Evolutionary conservation across 2,797 vertebrate genomes (phyloP).

Genomic region (Muscicapa striata): DNA sequence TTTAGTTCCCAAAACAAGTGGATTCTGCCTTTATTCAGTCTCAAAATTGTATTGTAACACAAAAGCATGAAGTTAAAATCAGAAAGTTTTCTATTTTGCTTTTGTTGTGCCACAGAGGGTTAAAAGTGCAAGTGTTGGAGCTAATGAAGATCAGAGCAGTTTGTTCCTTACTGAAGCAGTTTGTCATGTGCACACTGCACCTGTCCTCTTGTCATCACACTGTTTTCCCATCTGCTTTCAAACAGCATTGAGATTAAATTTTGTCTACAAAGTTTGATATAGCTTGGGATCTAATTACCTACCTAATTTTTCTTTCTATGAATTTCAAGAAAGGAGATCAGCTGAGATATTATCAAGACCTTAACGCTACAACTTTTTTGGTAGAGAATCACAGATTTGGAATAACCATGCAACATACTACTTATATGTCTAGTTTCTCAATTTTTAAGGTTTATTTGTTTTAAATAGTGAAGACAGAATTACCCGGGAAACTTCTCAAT

Average conservation of each 20-base stretch:
- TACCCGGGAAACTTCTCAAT: background rate
- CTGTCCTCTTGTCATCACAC: slow-evolving; percentile 7
- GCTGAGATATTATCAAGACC: background rate
- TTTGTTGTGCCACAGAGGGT: background rate
- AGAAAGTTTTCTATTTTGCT: background rate
- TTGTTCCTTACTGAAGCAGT: background rate
- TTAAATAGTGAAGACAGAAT: background rate
- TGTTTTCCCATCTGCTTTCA: slow-evolving; percentile 53
- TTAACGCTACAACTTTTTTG: background rate
- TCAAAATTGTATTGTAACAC: background rate
- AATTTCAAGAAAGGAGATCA: slow-evolving; percentile 4
- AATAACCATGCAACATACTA: background rate
- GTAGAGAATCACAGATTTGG: background rate
- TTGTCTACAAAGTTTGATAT: background rate
- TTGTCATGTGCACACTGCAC: background rate
- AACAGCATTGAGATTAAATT: background rate
- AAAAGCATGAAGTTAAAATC: background rate
- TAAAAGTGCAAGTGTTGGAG: background rate
- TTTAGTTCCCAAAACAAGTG: background rate
- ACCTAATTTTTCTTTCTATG: background rate
- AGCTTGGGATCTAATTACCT: background rate
- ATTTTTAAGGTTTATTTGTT: background rate
- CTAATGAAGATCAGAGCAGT: slow-evolving; percentile 15
- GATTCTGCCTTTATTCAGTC: background rate
- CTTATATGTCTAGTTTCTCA: background rate